Base-by-base conservation (phyloP, 1,140 invertebrate genomes). In the Drosophila elegans region DNA sequence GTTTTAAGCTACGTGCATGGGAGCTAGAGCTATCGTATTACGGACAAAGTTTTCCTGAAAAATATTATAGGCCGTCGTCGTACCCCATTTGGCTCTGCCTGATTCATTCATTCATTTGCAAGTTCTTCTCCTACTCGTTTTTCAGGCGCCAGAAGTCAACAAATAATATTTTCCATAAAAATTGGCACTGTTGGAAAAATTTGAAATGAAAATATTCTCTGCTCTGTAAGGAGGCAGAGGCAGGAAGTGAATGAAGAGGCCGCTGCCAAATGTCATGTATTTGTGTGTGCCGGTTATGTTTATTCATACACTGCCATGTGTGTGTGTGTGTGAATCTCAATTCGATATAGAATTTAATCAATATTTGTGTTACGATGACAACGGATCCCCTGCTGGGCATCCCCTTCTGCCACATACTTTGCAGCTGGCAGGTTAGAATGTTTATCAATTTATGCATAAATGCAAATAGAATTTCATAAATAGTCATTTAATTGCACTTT, bases 131-230 rank as follows among this genome's bases (percentile, higher is more conserved):
- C 36, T 41, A 36, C 45, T 39, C 49, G 32, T 32, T 69, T 51
- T 73, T 51, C 42, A 74, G 74, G 69, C 64, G 80, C 74, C 80
- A 89, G 82, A 89, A 89, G 85, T 89, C 85, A 89, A 89, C 84
- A 89, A 89, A 89, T 85, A 89, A 84, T 89, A 78, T 90, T 89
- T 89, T 89, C 66, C 78, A 90, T 84, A 83, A 89, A 88, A 88
- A 83, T 78, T 72, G 73, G 54, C 48, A 75, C 67, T 63, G 67
- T 38, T 39, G 68, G 27, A 71, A 69, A 82, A 82, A 83, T 74
- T 74, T 78, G 76, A 84, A 86, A 84, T 88, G 84, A 89, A 89
- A 88, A 88, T 89, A 89, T 78, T 16, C 61, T n/a, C 46, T 27
- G 49, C 49, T 49, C 32, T 44, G n/a, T 52, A 16, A 45, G 10